Conservation (phyloP, 2,113 vertebrate species). For the Sprattus sprattus region DNA sequence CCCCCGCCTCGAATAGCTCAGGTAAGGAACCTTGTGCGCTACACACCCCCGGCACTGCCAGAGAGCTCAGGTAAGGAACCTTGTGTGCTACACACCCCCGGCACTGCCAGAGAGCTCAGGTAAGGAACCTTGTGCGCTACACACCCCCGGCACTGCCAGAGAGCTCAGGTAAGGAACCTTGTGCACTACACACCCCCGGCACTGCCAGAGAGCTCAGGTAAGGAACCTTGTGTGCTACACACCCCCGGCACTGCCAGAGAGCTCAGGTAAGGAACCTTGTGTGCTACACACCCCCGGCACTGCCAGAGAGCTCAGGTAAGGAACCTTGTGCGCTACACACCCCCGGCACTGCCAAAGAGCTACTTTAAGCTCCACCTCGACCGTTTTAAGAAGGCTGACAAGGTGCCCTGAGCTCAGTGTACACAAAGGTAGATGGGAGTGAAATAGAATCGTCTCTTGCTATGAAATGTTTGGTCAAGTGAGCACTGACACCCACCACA, state of each 20-base stretch:
- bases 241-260: too few relatives aligned
- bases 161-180: conserved; percentile 81
- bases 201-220: conserved; percentile 65
- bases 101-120: conserved; percentile 76
- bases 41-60: background rate
- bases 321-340: background rate
- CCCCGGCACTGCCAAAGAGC: conserved; percentile 50
- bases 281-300: background rate
- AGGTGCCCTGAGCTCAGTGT: background rate
- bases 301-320: conserved; percentile 80
- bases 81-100: background rate
- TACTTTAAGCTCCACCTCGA: background rate
- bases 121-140: conserved; percentile 52
- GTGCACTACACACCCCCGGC: background rate
- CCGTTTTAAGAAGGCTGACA: background rate
- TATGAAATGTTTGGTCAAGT: background rate
- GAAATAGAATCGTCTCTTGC: background rate
- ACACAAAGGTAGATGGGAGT: background rate
- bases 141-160: background rate
- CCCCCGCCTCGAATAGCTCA: conserved; percentile 90
- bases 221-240: conserved; percentile 2
- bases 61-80: conserved; percentile 69
- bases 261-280: conserved; percentile 68
- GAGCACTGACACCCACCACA: background rate
- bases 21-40: conserved; percentile 66